Evolutionary conservation across 2,888 invertebrate species (phyloP).

Genomic region (Masnerella sp.): DNA sequence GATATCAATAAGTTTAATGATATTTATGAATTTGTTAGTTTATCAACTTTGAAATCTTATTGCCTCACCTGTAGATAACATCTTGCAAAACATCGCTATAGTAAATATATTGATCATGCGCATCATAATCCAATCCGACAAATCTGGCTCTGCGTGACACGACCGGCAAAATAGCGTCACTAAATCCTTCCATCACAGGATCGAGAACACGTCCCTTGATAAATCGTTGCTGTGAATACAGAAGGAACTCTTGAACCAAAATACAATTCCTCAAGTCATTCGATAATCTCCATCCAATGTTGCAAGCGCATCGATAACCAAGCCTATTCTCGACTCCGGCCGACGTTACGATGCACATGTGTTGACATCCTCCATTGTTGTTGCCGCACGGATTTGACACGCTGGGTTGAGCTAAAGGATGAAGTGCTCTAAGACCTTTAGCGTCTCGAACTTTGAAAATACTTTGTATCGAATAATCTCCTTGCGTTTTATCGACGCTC

Average conservation of each 20-base stretch:
- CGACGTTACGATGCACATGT: constrained; percentile 94
- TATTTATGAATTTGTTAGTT: too few relatives aligned
- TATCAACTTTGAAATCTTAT: too few relatives aligned
- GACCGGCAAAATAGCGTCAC: constrained; percentile 96
- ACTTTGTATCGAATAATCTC: constrained; percentile 86
- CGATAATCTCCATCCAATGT: constrained; percentile 89
- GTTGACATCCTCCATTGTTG: constrained; percentile 93
- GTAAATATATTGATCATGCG: constrained; percentile 93
- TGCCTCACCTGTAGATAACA: constrained; percentile 84
- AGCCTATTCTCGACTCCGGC: constrained; percentile 82
- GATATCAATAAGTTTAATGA: too few relatives aligned
- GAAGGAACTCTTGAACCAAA: constrained; percentile 90
- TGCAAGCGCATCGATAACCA: constrained; percentile 94
- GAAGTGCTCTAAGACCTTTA: constrained; percentile 89
- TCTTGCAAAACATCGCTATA: constrained; percentile 98
- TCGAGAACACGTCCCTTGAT: constrained; percentile 95
- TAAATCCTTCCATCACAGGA: constrained; percentile 93
- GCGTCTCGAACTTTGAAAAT: constrained; percentile 90
- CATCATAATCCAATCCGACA: constrained; percentile 96
- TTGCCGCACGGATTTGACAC: constrained; percentile 88
- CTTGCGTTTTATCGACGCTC: constrained; percentile 91
- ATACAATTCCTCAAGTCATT: constrained; percentile 88
- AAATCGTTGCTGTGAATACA: constrained; percentile 97
- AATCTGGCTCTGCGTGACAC: constrained; percentile 94
- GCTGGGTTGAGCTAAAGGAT: constrained; percentile 86